These are phyloP conservation scores for Xenopus laevis DNA, from an alignment of 2,113 vertebrate species.

Conservation along the genomic window DNA sequence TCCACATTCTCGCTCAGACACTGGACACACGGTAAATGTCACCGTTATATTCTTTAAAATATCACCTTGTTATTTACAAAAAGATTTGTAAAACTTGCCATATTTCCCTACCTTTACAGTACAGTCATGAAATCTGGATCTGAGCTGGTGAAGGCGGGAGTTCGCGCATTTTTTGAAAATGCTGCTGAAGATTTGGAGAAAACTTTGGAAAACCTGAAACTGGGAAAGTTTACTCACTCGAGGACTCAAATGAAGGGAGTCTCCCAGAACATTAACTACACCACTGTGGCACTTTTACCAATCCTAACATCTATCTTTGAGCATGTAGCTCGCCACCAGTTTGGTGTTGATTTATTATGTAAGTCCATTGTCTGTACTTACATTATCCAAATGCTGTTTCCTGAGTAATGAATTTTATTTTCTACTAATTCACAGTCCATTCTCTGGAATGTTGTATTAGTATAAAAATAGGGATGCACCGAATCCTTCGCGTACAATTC, in stretches of 20 bases:
- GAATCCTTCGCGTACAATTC: too few species aligned
- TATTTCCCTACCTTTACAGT: slow-evolving; percentile 60
- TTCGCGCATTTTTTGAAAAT: slow-evolving; percentile 93
- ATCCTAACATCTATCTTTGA: slow-evolving; percentile 94
- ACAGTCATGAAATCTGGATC: slow-evolving; percentile 97
- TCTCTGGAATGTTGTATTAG: too few species aligned
- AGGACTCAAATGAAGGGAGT: slow-evolving; percentile 96
- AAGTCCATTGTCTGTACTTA: slow-evolving; percentile 58
- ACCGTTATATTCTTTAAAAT: neutral
- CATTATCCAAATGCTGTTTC: too few species aligned
- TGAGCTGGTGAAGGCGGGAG: slow-evolving; percentile 84
- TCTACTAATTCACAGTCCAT: too few species aligned
- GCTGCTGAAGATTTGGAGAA: slow-evolving; percentile 93
- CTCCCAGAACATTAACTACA: slow-evolving; percentile 98
- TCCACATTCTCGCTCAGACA: slow-evolving; percentile 95
- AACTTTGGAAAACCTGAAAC: slow-evolving; percentile 93
- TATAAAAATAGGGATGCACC: too few species aligned
- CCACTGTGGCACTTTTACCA: slow-evolving; percentile 88
- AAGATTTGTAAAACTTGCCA: too few species aligned
- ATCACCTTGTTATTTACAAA: too few species aligned
- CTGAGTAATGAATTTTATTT: too few species aligned
- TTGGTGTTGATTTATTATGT: slow-evolving; percentile 89
- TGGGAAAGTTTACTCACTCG: slow-evolving; percentile 95
- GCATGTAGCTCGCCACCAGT: slow-evolving; percentile 91
- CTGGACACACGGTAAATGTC: slow-evolving; percentile 85